Percentiles rank a stretch among this genome's conserved stretches.
Conservation (phyloP, 2,797 vertebrate species). For the Masticophis lateralis region DNA sequence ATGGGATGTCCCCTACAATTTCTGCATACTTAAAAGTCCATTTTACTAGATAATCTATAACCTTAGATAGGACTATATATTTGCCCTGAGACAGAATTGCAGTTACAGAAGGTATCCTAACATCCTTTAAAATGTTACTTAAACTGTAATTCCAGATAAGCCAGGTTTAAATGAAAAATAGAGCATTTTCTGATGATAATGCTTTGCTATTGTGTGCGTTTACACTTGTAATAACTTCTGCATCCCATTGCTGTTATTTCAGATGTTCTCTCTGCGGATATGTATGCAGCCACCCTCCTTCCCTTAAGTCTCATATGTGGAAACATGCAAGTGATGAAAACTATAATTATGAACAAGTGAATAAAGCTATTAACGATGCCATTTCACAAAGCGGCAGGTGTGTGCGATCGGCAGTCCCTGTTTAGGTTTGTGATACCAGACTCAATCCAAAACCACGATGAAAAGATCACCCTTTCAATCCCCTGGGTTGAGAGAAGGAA, state of each 20-base stretch:
- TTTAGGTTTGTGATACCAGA: neutral
- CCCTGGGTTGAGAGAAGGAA: neutral
- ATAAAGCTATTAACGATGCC: slow-evolving; percentile 95
- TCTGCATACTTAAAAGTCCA: neutral
- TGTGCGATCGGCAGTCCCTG: neutral
- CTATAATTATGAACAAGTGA: slow-evolving; percentile 98
- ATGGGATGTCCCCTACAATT: neutral
- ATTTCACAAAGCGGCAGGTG: slow-evolving; percentile 95
- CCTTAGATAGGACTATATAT: neutral
- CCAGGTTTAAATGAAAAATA: neutral
- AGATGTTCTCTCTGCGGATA: slow-evolving; percentile 99
- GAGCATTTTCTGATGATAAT: neutral
- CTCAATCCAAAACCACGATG: neutral
- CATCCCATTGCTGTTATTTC: slow-evolving; percentile 17
- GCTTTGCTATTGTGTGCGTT: neutral
- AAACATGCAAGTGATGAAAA: slow-evolving; percentile 98
- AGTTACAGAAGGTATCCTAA: neutral
- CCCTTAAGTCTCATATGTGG: slow-evolving; percentile 99
- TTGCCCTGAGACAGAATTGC: neutral
- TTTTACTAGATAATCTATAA: neutral
- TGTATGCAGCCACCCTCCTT: slow-evolving; percentile 95
- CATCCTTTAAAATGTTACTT: neutral
- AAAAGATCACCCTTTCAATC: neutral
- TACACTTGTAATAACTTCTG: neutral
- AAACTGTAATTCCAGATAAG: neutral